Evolutionary conservation across 2,888 invertebrate genomes (phyloP).

Genomic region (Eupithecia abbreviata): DNA sequence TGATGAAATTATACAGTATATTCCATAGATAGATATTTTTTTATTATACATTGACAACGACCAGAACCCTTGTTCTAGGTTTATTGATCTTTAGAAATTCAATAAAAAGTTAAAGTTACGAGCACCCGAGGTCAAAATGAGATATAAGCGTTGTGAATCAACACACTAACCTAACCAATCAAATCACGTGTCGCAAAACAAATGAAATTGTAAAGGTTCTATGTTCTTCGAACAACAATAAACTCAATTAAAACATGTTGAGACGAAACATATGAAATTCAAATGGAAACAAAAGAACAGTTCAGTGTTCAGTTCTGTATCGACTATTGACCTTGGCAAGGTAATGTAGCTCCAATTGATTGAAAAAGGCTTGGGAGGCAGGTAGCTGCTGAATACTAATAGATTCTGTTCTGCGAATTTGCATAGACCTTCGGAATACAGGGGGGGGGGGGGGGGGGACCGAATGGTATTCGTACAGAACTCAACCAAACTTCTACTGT

Average conservation of each 20-base stretch:
- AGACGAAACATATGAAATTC: slow-evolving; percentile 9
- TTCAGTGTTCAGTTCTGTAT: slow-evolving; percentile 24
- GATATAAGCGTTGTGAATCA: background rate
- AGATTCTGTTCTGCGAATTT: slow-evolving; percentile 27
- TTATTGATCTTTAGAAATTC: background rate
- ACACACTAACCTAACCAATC: background rate
- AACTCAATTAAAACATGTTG: slow-evolving; percentile 10
- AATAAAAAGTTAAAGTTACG: background rate
- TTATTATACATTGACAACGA: no score
- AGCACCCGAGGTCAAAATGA: background rate
- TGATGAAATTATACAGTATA: no score
- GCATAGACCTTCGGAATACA: slow-evolving; percentile 34
- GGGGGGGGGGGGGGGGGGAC: no score
- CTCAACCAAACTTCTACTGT: background rate
- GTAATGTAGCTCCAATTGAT: slow-evolving; percentile 33
- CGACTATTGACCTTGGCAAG: slow-evolving; percentile 18
- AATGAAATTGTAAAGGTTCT: background rate
- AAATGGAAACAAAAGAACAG: slow-evolving; percentile 25
- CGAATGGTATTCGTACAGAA: background rate
- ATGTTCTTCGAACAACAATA: background rate
- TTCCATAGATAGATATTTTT: no score
- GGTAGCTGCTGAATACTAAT: slow-evolving; percentile 38
- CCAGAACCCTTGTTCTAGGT: background rate
- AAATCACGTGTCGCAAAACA: background rate
- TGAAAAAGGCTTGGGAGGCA: slow-evolving; percentile 32